Conservation (phyloP, 2,797 vertebrate genomes). For the Hemibagrus guttatus region DNA sequence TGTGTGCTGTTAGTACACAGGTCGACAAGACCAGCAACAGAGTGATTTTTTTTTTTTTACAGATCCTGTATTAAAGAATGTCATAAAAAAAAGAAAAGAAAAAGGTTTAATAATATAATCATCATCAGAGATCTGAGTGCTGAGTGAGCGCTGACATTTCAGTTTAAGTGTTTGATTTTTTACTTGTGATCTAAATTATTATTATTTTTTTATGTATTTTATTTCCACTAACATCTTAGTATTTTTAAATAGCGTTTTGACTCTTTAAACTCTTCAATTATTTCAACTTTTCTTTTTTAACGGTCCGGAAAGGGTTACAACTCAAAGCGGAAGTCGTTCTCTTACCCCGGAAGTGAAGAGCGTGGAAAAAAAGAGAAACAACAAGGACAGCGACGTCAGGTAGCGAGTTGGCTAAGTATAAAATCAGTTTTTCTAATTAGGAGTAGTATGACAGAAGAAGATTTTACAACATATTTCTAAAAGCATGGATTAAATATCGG, state of each 20-base stretch:
- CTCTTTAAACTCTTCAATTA: not conserved
- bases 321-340: conserved; percentile 48
- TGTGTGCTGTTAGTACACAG: not conserved
- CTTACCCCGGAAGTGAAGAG: conserved; percentile 56
- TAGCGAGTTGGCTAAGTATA: conserved; percentile 25
- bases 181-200: not conserved
- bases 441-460: not conserved
- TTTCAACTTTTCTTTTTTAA: not conserved
- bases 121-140: not conserved
- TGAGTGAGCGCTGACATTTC: not conserved
- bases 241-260: no score
- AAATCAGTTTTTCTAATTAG: not conserved
- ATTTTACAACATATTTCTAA: not conserved
- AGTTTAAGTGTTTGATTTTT: not conserved
- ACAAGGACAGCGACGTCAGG: conserved; percentile 52
- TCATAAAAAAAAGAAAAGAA: no score
- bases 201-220: not conserved
- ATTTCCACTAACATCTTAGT: not conserved
- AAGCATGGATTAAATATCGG: not conserved
- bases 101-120: not conserved
- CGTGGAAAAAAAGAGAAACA: conserved; percentile 47
- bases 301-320: not conserved
- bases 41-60: not conserved
- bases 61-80: not conserved
- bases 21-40: not conserved